Evolutionary conservation across 2,113 vertebrate genomes (phyloP).

Genomic region (Scomber scombrus): DNA sequence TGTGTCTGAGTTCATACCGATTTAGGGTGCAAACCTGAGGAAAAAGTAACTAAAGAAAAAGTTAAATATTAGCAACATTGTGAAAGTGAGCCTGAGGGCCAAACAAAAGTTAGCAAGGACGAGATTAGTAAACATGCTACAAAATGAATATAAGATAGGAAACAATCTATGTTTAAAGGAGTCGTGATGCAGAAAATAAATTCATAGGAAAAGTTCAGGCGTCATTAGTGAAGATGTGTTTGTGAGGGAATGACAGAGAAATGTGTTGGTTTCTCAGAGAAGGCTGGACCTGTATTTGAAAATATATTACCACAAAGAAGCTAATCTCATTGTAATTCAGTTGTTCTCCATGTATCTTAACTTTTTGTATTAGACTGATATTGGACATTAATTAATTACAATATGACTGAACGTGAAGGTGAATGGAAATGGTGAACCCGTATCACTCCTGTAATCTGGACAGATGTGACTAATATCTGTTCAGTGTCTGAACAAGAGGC

Average conservation of each 20-base stretch:
- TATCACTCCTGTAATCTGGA: not conserved
- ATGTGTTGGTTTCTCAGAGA: not conserved
- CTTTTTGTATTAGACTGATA: not conserved
- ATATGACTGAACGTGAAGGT: too few species aligned
- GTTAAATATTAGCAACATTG: not conserved
- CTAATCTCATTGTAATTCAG: conserved; percentile 4
- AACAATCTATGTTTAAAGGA: not conserved
- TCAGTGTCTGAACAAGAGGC: not conserved
- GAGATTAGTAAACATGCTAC: not conserved
- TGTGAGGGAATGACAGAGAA: not conserved
- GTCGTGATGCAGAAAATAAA: not conserved
- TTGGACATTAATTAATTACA: too few species aligned
- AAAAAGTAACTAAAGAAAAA: conserved; percentile 9
- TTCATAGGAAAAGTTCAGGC: not conserved
- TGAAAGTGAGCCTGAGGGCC: conserved; percentile 16
- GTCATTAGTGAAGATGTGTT: not conserved
- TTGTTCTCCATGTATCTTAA: not conserved
- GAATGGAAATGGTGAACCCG: too few species aligned
- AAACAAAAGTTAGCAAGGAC: not conserved
- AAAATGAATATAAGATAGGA: not conserved
- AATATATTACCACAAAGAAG: not conserved
- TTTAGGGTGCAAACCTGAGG: not conserved
- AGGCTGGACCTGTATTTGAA: not conserved
- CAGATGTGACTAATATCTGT: conserved; percentile 3
- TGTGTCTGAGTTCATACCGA: not conserved